Evolutionary conservation across 2,888 invertebrate species (phyloP), one percentile per base, ranked within the genome.

Genomic region (Heterodera filipjevi): DNA sequence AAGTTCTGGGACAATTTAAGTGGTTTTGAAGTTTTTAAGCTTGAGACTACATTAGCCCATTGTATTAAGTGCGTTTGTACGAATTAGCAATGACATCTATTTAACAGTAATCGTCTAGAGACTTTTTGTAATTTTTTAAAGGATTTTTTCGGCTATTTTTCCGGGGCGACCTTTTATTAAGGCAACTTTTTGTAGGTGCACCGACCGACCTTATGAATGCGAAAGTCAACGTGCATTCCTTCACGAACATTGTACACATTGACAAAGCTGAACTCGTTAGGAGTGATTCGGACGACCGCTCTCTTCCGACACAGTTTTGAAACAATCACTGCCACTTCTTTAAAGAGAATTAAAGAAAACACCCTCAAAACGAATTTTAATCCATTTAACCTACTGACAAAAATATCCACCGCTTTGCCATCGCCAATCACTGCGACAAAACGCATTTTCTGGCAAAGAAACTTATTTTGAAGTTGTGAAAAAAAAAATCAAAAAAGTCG

Each of bases 281-380:
- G 71, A 8, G 79, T 77, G 16, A 79, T 22, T 3, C 79, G 77
- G 44, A 79, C 72, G 66, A 68, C 59, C 12, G 64, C 53, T 49
- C 66, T 66, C 44, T 78, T 79, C 10, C 59, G 64, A n/a, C 79
- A 79, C 35, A 79, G 22, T 33, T 78, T 79, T n/a, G 79, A 79
- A n/a, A 71, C 79, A n/a, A 79, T 71, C 35, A 27, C 66, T 22
- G 30, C 66, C 22, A 75, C 32, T 19, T 75, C 53, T 75, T 44
- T 8, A 46, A 74, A 3, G 32, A 35, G 19, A 75, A 30, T n/a
- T 32, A 75, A 33, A 75, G n/a, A 6, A 16, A 6, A 33, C n/a
- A n/a, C n/a, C n/a, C n/a, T n/a, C n/a, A n/a, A n/a, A n/a, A n/a
- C 8, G 27, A 68, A 68, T 35, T 35, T 32, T 19, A 19, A 14